Conservation (phyloP, 2,888 invertebrate genomes). For the Cheiracanthium punctorium region DNA sequence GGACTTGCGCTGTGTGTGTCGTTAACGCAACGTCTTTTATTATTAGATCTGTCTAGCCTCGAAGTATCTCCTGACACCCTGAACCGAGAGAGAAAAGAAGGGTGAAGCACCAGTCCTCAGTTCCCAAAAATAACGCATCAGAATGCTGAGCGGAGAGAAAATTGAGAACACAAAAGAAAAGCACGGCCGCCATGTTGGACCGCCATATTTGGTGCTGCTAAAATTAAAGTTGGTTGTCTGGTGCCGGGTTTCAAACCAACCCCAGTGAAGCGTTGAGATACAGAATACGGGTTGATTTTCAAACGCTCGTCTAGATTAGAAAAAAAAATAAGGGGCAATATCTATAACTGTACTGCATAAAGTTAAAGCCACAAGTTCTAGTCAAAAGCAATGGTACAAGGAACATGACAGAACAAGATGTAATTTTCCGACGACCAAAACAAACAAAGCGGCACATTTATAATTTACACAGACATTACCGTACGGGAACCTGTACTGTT, state of each 20-base stretch:
- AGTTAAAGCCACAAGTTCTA: too few relatives aligned
- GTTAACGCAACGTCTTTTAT: background rate
- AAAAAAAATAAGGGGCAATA: background rate
- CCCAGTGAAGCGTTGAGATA: background rate
- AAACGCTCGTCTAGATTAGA: background rate
- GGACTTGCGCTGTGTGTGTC: too few relatives aligned
- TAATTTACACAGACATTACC: too few relatives aligned
- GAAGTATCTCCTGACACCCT: conserved; percentile 16
- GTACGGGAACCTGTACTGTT: too few relatives aligned
- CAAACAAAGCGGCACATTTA: too few relatives aligned
- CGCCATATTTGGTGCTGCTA: conserved; percentile 62
- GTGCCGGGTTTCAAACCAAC: conserved; percentile 52
- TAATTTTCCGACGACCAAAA: too few relatives aligned
- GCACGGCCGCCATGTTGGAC: conserved; percentile 51
- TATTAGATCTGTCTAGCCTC: background rate
- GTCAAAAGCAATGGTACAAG: too few relatives aligned
- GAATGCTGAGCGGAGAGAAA: conserved; percentile 55
- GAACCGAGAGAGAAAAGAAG: conserved; percentile 17
- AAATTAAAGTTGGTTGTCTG: conserved; percentile 22
- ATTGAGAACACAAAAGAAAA: conserved; percentile 61
- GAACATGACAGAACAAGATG: too few relatives aligned
- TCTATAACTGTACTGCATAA: too few relatives aligned
- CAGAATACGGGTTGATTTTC: background rate
- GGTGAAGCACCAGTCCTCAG: conserved; percentile 8
- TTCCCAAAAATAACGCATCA: conserved; percentile 39